Conservation (phyloP, 2,888 invertebrate genomes). For the Glyphotaelius pellucidus region DNA sequence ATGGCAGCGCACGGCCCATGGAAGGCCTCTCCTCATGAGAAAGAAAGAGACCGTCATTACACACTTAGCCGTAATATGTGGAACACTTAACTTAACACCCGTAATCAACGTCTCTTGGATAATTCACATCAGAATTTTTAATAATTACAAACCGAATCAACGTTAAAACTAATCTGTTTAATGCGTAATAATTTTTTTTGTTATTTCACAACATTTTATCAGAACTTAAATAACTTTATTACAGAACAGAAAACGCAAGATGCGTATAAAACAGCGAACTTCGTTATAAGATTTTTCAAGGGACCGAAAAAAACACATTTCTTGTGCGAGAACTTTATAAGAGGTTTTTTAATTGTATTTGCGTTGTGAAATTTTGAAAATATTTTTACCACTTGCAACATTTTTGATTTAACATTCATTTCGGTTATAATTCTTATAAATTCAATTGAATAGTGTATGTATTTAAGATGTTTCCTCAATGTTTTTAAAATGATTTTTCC, state of each 20-base stretch:
- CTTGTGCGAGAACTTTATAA: background rate
- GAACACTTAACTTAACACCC: background rate
- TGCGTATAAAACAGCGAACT: background rate
- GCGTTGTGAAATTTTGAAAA: no score
- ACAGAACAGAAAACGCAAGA: background rate
- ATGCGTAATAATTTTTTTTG: background rate
- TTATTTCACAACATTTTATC: background rate
- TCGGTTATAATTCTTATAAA: background rate
- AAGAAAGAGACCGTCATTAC: background rate
- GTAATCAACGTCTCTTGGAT: background rate
- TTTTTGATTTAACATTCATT: background rate
- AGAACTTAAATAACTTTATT: background rate
- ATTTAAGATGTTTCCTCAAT: background rate
- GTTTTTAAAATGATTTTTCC: background rate
- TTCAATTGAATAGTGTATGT: background rate
- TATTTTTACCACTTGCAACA: no score
- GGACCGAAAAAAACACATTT: background rate
- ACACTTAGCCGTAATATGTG: background rate
- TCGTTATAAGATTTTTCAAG: background rate
- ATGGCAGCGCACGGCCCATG: constrained; percentile 39
- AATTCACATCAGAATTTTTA: background rate
- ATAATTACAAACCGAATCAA: background rate
- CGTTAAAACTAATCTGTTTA: background rate
- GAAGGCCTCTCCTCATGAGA: background rate
- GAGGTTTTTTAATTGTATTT: no score